phyloP scores from a whole-genome alignment of 2,113 vertebrate genomes.

The Paralichthys olivaceus region DNA sequence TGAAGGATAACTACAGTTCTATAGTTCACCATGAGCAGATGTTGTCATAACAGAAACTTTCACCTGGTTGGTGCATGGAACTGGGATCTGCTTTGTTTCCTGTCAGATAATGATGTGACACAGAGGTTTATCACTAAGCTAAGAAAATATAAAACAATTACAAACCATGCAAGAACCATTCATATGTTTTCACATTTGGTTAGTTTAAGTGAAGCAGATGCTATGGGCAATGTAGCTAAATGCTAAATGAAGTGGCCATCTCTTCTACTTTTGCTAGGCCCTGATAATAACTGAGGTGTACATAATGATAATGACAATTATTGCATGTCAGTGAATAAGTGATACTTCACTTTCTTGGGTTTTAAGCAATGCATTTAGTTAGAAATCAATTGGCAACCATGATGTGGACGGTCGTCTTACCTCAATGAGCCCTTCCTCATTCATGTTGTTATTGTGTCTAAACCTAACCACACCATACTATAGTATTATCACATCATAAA shows the following conservation, averaged over 20 bases:
- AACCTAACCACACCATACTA: too few species aligned
- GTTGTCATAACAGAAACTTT: conserved; percentile 10
- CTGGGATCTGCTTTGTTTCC: conserved; percentile 8
- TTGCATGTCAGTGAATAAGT: too few species aligned
- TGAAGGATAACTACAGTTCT: not conserved
- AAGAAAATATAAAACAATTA: not conserved
- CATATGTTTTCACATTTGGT: too few species aligned
- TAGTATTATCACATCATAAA: not conserved
- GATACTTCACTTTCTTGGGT: too few species aligned
- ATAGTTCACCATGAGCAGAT: not conserved
- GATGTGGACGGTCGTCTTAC: too few species aligned
- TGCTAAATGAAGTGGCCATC: not conserved
- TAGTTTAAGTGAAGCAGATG: not conserved
- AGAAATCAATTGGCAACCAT: too few species aligned
- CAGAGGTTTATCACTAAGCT: not conserved
- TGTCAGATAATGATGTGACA: not conserved
- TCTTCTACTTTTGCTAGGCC: not conserved
- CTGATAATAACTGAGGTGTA: not conserved
- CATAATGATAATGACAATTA: not conserved
- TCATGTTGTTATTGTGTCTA: not conserved
- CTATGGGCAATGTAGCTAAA: not conserved
- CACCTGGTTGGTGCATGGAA: not conserved
- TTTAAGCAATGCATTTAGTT: too few species aligned
- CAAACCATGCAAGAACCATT: not conserved
- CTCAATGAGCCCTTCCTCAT: too few species aligned